phyloP scores from a whole-genome alignment of 2,113 vertebrate genomes.

The Sinocyclocheilus anophthalmus region DNA sequence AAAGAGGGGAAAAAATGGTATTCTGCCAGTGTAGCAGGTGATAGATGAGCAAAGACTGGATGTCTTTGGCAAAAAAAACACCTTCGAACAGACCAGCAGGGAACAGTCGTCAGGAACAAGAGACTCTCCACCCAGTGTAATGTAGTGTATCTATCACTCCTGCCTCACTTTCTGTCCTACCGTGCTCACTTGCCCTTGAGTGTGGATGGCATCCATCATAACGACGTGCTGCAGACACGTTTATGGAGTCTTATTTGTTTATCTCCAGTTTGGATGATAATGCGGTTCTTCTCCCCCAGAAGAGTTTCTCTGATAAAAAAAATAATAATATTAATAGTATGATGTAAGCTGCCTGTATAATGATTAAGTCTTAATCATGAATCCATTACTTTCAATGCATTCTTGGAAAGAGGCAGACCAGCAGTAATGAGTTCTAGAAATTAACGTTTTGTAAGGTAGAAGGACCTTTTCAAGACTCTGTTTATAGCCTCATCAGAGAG shows the following conservation, averaged over 20 bases:
- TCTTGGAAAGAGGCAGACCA: neutral
- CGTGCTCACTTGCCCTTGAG: constrained; percentile 47
- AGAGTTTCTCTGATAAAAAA: too few relatives aligned
- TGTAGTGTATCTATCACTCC: constrained; percentile 55
- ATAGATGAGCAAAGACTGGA: constrained; percentile 65
- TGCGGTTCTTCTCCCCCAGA: neutral
- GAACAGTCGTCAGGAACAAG: constrained; percentile 62
- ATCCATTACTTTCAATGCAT: neutral
- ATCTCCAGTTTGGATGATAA: constrained; percentile 36
- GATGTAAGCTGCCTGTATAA: neutral
- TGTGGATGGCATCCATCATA: constrained; percentile 64
- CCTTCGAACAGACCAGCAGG: constrained; percentile 46
- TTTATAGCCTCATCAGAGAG: neutral
- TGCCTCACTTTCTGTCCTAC: neutral
- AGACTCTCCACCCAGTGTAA: constrained; percentile 54
- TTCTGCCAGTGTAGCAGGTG: constrained; percentile 50
- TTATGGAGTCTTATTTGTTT: constrained; percentile 21
- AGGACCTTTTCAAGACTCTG: neutral
- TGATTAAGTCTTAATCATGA: constrained; percentile 7
- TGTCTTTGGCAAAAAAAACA: constrained; percentile 46
- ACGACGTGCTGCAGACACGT: constrained; percentile 52
- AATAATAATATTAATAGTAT: too few relatives aligned
- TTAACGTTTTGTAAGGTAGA: neutral
- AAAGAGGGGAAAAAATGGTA: neutral
- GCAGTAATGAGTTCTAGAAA: neutral